phyloP scores from a whole-genome alignment of 2,113 vertebrate species.

The Silurus glanis region DNA sequence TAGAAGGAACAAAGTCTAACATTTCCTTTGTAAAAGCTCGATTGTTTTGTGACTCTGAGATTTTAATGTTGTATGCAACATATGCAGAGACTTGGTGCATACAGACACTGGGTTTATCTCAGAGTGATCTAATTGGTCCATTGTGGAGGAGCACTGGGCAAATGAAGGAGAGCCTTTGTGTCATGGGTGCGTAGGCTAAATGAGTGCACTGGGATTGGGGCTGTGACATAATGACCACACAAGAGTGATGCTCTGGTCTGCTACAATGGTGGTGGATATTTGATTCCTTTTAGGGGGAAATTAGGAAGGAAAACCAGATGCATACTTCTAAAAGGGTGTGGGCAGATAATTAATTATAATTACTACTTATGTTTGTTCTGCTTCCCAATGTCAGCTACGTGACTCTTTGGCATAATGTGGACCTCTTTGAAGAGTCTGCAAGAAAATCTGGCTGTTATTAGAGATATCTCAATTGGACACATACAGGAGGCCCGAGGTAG shows the following conservation, averaged over 20 bases:
- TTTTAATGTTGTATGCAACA: not conserved
- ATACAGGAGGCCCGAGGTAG: slow-evolving; percentile 39
- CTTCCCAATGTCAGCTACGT: not conserved
- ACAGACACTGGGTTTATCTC: slow-evolving; percentile 36
- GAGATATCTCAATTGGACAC: slow-evolving; percentile 20
- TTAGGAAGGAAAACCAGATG: not conserved
- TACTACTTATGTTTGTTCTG: not conserved
- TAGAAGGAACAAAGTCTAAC: slow-evolving; percentile 27
- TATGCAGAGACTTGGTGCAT: slow-evolving; percentile 17
- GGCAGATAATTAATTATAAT: slow-evolving; percentile 3
- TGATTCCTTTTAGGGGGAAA: not conserved
- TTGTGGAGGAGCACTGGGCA: slow-evolving; percentile 36
- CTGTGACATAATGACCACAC: slow-evolving; percentile 6
- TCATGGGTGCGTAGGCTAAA: slow-evolving; percentile 19
- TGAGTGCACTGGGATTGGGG: slow-evolving; percentile 44
- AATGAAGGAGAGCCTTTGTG: slow-evolving; percentile 37
- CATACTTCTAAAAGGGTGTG: slow-evolving; percentile 1
- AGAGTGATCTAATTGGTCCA: slow-evolving; percentile 50
- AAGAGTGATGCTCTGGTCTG: slow-evolving; percentile 6
- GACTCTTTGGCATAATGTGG: not conserved
- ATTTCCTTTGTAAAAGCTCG: slow-evolving; percentile 50
- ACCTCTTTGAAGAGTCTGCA: not conserved
- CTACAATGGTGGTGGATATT: not conserved
- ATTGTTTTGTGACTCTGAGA: slow-evolving; percentile 51
- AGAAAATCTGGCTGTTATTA: not conserved